phyloP scores from a whole-genome alignment of 2,888 invertebrate genomes.

The Stegana nigrithorax region DNA sequence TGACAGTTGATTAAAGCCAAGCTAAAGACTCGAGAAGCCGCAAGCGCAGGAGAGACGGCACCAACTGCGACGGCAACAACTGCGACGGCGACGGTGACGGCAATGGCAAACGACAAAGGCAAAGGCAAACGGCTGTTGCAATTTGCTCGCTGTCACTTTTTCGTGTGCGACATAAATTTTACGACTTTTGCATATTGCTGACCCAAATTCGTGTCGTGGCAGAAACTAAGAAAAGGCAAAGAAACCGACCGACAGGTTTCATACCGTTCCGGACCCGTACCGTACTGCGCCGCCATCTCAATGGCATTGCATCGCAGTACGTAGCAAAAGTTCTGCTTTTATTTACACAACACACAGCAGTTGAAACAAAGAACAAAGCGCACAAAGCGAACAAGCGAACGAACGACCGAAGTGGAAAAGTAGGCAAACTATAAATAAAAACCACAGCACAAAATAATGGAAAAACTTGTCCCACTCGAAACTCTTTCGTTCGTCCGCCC shows the following conservation, averaged over 20 bases:
- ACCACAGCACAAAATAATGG: constrained; percentile 54
- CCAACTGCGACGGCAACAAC: not conserved
- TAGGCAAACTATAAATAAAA: constrained; percentile 6
- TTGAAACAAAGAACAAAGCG: not conserved
- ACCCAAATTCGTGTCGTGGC: constrained; percentile 40
- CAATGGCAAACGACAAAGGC: not conserved
- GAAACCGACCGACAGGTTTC: not conserved
- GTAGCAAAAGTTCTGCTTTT: constrained; percentile 53
- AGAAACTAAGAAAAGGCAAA: not conserved
- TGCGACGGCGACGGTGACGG: not conserved
- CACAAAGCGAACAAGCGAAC: not conserved
- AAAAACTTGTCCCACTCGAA: constrained; percentile 56
- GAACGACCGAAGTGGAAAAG: constrained; percentile 3
- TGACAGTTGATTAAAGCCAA: constrained; percentile 7
- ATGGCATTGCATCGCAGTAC: constrained; percentile 38
- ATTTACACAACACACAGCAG: constrained; percentile 39
- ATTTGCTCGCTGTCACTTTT: constrained; percentile 57
- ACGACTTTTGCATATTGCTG: too few relatives aligned
- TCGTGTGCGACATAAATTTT: constrained; percentile 58
- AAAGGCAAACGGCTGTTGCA: constrained; percentile 27
- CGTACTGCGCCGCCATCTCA: too few relatives aligned
- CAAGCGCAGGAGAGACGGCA: too few relatives aligned
- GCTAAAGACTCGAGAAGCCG: too few relatives aligned
- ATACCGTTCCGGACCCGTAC: too few relatives aligned
- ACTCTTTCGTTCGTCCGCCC: constrained; percentile 28